These are phyloP conservation scores for Cyphomyrus plagiostoma DNA, from an alignment of 2,113 vertebrate species.

Conservation along the genomic window DNA sequence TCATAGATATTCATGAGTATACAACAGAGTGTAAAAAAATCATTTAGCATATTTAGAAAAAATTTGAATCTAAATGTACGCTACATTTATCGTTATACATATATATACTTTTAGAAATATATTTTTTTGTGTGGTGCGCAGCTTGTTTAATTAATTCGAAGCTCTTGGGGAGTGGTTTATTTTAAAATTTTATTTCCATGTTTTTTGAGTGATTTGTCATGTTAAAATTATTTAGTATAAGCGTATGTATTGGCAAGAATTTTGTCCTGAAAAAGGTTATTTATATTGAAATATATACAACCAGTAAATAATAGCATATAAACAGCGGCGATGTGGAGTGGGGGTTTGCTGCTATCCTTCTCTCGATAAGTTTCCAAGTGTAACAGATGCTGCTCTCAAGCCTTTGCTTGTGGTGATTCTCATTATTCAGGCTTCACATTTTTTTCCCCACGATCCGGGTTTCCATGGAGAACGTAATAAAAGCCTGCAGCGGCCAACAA, in stretches of 20 bases:
- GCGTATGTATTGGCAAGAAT: neutral
- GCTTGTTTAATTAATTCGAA: neutral
- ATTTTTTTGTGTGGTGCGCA: neutral
- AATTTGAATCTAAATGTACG: neutral
- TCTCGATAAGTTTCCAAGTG: conserved; percentile 97
- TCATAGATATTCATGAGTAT: neutral
- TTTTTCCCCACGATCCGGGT: conserved; percentile 90
- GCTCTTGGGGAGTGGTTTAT: neutral
- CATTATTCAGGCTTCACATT: conserved; percentile 89
- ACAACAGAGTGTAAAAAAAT: neutral
- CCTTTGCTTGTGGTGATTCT: conserved; percentile 82
- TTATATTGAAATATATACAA: neutral
- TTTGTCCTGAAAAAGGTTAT: neutral
- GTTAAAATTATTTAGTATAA: neutral
- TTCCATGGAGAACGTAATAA: conserved; percentile 99
- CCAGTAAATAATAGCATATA: neutral
- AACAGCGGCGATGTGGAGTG: conserved; percentile 31
- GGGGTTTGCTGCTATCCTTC: conserved; percentile 62
- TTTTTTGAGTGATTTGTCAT: neutral
- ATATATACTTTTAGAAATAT: neutral
- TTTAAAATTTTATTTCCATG: neutral
- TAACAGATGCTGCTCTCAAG: conserved; percentile 98
- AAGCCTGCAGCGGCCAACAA: conserved; percentile 79
- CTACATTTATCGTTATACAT: neutral
- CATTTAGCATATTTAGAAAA: neutral